phyloP scores from a whole-genome alignment of 2,888 invertebrate genomes.

The Drosophila aldrichi region DNA sequence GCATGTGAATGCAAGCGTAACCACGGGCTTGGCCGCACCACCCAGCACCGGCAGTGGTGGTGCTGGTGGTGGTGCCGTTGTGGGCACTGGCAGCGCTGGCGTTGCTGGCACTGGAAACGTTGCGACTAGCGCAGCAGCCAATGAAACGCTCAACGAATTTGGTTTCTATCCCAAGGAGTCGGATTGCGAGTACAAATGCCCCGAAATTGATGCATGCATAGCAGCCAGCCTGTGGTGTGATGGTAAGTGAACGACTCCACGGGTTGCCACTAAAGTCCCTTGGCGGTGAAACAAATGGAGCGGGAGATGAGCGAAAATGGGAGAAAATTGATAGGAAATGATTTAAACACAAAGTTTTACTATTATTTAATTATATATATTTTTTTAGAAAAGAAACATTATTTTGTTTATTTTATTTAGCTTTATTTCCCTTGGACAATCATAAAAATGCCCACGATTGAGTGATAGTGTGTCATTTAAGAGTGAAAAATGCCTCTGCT shows the following conservation, averaged over 20 bases:
- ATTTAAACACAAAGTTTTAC: too few species aligned
- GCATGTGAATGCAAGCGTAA: constrained; percentile 82
- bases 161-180: constrained; percentile 85
- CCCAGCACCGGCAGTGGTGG: constrained; percentile 32
- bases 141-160: constrained; percentile 85
- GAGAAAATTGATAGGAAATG: too few species aligned
- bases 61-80: constrained; percentile 38
- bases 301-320: too few species aligned
- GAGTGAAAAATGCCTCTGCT: too few species aligned
- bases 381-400: too few species aligned
- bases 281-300: not conserved
- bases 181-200: constrained; percentile 89
- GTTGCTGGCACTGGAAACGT: constrained; percentile 48
- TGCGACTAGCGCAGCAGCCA: constrained; percentile 65
- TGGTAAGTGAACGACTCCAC: constrained; percentile 85
- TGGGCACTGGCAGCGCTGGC: constrained; percentile 54
- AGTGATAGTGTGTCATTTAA: too few species aligned
- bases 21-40: constrained; percentile 65
- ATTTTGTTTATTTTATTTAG: too few species aligned
- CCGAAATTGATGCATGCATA: constrained; percentile 92
- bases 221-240: constrained; percentile 91
- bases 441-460: too few species aligned
- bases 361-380: too few species aligned
- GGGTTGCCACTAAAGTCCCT: constrained; percentile 3
- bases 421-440: too few species aligned